Conservation (phyloP, 2,888 invertebrate genomes). For the Callyntrura guangdongensis region DNA sequence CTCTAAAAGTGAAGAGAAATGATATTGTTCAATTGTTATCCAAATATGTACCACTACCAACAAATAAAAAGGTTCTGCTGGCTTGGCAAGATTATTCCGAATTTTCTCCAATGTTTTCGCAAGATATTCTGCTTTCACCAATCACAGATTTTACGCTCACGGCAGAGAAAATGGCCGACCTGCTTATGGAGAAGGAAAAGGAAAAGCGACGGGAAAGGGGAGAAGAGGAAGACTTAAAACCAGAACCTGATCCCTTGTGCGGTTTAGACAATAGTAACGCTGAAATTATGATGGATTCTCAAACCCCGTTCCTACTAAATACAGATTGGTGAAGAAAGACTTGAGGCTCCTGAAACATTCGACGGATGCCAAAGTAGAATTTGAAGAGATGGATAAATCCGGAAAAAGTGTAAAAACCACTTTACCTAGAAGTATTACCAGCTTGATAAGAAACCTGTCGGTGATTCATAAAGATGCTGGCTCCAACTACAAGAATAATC, state of each 20-base stretch:
- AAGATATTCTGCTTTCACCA: slow-evolving; percentile 62
- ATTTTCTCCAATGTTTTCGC: slow-evolving; percentile 33
- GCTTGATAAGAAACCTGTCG: slow-evolving; percentile 73
- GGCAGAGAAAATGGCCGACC: slow-evolving; percentile 71
- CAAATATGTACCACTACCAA: slow-evolving; percentile 41
- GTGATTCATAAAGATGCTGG: slow-evolving; percentile 70
- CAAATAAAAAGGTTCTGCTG: slow-evolving; percentile 24
- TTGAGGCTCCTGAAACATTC: slow-evolving; percentile 84
- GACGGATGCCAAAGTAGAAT: slow-evolving; percentile 85
- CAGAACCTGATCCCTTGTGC: slow-evolving; percentile 77
- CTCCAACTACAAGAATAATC: background rate
- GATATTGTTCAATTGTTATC: slow-evolving; percentile 65
- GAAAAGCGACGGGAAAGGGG: slow-evolving; percentile 60
- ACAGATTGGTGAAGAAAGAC: slow-evolving; percentile 86
- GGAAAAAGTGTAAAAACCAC: slow-evolving; percentile 84
- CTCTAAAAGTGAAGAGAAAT: slow-evolving; percentile 50
- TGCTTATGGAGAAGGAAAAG: slow-evolving; percentile 49
- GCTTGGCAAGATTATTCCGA: slow-evolving; percentile 23
- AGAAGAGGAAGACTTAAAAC: slow-evolving; percentile 49
- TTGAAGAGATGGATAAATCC: slow-evolving; percentile 85
- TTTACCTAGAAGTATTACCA: slow-evolving; percentile 85
- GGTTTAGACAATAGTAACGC: slow-evolving; percentile 69
- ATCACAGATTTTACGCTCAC: slow-evolving; percentile 31
- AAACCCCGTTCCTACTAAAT: slow-evolving; percentile 86
- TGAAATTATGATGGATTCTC: slow-evolving; percentile 86